Evolutionary conservation across 2,797 vertebrate species (phyloP).

Genomic region (Lepus townsendii): DNA sequence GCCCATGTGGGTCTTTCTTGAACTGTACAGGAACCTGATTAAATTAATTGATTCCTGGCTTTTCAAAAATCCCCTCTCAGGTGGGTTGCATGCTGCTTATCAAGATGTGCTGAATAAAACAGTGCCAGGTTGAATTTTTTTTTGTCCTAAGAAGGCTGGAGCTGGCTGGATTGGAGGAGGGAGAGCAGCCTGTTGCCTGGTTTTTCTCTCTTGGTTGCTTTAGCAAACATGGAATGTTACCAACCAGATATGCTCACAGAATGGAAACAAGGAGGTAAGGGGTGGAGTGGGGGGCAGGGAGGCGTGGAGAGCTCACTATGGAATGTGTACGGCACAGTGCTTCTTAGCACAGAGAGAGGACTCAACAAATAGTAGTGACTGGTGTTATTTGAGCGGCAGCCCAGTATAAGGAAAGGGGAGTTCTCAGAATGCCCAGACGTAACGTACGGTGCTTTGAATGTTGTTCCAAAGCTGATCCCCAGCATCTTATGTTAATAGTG

Average conservation of each 20-base stretch:
- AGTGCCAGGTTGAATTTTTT: constrained; percentile 45
- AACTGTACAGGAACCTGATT: constrained; percentile 23
- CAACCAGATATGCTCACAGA: background rate
- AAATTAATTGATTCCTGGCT: constrained; percentile 62
- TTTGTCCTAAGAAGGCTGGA: background rate
- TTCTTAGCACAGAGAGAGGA: background rate
- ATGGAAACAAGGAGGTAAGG: background rate
- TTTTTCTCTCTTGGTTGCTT: background rate
- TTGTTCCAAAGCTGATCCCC: too few relatives aligned
- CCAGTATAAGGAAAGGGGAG: constrained; percentile 4
- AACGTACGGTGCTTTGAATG: background rate
- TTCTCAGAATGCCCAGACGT: background rate
- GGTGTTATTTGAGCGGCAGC: background rate
- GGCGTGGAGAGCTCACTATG: background rate
- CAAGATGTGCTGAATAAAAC: constrained; percentile 25
- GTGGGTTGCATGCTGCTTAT: constrained; percentile 54
- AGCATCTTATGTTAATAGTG: too few relatives aligned
- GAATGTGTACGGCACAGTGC: background rate
- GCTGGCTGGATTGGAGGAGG: background rate
- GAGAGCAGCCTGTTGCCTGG: background rate
- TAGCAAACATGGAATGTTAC: background rate
- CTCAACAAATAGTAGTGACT: background rate
- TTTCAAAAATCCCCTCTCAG: constrained; percentile 55
- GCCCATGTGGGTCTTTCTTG: constrained; percentile 11
- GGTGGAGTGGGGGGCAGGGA: too few relatives aligned